These are phyloP conservation scores for Pseudolycoriella hygida DNA, from an alignment of 2,888 invertebrate genomes.

Conservation along the genomic window DNA sequence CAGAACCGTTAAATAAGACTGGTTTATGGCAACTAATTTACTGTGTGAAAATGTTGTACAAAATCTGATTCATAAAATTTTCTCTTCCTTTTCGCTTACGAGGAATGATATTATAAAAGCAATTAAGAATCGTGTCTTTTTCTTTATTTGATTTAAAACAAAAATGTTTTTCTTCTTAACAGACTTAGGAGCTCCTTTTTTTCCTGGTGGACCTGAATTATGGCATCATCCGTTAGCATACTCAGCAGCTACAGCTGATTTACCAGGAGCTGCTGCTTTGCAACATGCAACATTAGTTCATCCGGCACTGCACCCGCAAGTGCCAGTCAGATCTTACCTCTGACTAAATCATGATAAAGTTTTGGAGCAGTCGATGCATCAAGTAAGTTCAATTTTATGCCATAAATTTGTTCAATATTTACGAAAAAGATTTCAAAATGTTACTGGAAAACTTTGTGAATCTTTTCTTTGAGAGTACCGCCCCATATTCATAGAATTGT, in stretches of 20 bases:
- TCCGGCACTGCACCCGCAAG: conserved; percentile 94
- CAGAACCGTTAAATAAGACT: too few relatives aligned
- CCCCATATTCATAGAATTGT: too few relatives aligned
- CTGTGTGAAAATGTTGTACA: too few relatives aligned
- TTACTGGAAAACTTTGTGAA: too few relatives aligned
- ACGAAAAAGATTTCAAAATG: too few relatives aligned
- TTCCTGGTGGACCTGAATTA: conserved; percentile 84
- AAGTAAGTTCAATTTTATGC: conserved; percentile 19
- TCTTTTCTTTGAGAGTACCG: too few relatives aligned
- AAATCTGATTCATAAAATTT: too few relatives aligned
- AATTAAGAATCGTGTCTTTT: too few relatives aligned
- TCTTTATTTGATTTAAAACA: background rate
- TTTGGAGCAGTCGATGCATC: conserved; percentile 30
- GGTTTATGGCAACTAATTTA: too few relatives aligned
- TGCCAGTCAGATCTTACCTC: conserved; percentile 93
- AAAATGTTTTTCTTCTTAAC: conserved; percentile 15
- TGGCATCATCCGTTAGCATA: conserved; percentile 85
- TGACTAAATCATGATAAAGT: conserved; percentile 68
- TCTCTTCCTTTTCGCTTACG: too few relatives aligned
- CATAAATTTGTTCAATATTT: background rate
- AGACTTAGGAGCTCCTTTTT: conserved; percentile 93
- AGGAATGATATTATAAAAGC: too few relatives aligned
- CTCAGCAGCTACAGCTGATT: conserved; percentile 56
- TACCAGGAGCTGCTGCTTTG: conserved; percentile 60
- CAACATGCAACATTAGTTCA: conserved; percentile 85